Percentiles rank a stretch among this genome's conserved stretches.
Evolutionary conservation across 2,113 vertebrate genomes (phyloP).

Genomic region (Istiophorus platypterus): DNA sequence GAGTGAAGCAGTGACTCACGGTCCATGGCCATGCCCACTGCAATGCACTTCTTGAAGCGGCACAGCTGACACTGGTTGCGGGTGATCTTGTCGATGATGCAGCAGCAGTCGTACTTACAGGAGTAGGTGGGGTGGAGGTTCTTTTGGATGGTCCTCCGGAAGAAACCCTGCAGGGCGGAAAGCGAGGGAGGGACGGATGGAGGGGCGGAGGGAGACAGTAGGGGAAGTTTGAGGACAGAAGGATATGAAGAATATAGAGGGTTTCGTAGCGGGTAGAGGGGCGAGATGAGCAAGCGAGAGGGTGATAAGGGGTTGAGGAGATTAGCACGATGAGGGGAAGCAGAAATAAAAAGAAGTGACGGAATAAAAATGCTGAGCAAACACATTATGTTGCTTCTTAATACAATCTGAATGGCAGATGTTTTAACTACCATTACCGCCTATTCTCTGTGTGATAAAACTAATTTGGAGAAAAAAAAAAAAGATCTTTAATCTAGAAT

Average conservation of each 20-base stretch:
- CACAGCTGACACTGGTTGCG: constrained; percentile 99
- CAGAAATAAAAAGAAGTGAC: background rate
- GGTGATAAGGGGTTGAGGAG: too few relatives aligned
- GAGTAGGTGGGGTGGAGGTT: constrained; percentile 95
- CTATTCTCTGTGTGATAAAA: background rate
- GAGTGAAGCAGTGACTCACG: constrained; percentile 67
- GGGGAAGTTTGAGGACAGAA: too few relatives aligned
- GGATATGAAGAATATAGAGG: background rate
- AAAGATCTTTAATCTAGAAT: constrained; percentile 1
- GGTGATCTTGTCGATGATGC: constrained; percentile 98
- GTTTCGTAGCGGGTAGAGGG: background rate
- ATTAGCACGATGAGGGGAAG: background rate
- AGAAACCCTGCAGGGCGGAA: constrained; percentile 90
- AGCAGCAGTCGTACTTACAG: constrained; percentile 98
- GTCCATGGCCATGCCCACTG: constrained; percentile 85
- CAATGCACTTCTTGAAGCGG: constrained; percentile 98
- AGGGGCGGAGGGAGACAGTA: background rate
- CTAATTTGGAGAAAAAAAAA: background rate
- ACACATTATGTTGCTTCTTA: background rate
- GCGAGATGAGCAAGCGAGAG: background rate
- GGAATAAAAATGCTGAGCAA: background rate
- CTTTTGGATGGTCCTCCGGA: constrained; percentile 98
- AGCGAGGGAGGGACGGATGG: background rate
- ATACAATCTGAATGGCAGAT: background rate
- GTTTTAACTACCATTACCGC: background rate